Evolutionary conservation across 1,140 invertebrate species (phyloP).

Genomic region (Glossosoma conforme): DNA sequence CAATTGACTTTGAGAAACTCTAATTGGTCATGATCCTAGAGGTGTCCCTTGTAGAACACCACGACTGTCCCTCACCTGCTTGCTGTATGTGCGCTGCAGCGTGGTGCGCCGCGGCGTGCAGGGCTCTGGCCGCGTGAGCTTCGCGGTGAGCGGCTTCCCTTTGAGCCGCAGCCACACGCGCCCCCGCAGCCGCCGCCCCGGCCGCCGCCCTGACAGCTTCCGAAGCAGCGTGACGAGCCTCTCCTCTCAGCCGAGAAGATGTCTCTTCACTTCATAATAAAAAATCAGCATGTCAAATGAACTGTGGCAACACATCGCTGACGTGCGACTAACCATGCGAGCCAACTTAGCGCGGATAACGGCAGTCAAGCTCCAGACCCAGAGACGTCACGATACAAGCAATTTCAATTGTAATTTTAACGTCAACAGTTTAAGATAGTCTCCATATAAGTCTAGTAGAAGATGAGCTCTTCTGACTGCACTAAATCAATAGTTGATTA

Average conservation of each 20-base stretch:
- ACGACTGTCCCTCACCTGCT: slow-evolving; percentile 20
- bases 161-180: slow-evolving; percentile 25
- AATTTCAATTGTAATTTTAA: not conserved
- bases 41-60: too few relatives aligned
- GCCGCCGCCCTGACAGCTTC: slow-evolving; percentile 23
- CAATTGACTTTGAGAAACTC: too few relatives aligned
- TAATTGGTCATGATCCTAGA: too few relatives aligned
- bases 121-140: slow-evolving; percentile 17
- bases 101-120: slow-evolving; percentile 21
- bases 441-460: too few relatives aligned
- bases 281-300: not conserved
- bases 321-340: too few relatives aligned
- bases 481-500: too few relatives aligned
- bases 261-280: slow-evolving; percentile 22
- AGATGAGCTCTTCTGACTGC: too few relatives aligned
- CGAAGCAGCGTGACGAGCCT: slow-evolving; percentile 21
- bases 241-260: slow-evolving; percentile 11
- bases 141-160: slow-evolving; percentile 24
- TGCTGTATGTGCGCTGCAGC: slow-evolving; percentile 23
- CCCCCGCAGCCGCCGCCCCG: slow-evolving; percentile 24
- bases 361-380: too few relatives aligned
- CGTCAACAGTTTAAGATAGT: not conserved
- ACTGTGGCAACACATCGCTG: not conserved
- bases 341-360: too few relatives aligned
- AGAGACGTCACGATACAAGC: too few relatives aligned